Evolutionary conservation across 2,888 invertebrate species (phyloP).

Genomic region (Apamea monoglypha): DNA sequence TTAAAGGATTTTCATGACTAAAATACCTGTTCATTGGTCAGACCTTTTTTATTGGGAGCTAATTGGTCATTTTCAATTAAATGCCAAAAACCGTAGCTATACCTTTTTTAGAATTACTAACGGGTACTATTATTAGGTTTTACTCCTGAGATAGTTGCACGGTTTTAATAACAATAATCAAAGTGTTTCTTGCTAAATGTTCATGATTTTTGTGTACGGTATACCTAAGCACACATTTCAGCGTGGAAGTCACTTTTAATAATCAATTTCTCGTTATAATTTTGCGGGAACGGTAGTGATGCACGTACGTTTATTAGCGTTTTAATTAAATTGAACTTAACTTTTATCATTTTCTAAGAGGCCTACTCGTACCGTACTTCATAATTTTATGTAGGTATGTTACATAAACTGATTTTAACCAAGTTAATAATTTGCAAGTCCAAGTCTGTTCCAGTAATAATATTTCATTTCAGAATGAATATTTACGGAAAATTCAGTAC

Average conservation of each 20-base stretch:
- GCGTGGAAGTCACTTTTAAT: neutral
- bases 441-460: constrained; percentile 26
- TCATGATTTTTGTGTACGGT: neutral
- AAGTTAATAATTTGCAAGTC: constrained; percentile 1
- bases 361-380: too few relatives aligned
- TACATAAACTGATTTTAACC: neutral
- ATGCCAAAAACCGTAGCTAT: neutral
- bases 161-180: neutral
- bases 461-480: constrained; percentile 58
- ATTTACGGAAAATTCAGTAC: constrained; percentile 61
- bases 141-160: neutral
- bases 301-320: neutral
- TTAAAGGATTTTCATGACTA: constrained; percentile 26
- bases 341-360: neutral
- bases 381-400: constrained; percentile 1
- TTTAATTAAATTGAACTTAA: neutral
- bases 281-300: neutral
- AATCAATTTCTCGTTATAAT: neutral
- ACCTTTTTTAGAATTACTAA: neutral
- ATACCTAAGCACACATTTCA: neutral
- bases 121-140: neutral
- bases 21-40: constrained; percentile 17
- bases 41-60: neutral
- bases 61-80: constrained; percentile 31
- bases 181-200: neutral